These are phyloP conservation scores for Macrotrachela quadricornifera DNA, from an alignment of 1,140 invertebrate genomes.

Conservation along the genomic window DNA sequence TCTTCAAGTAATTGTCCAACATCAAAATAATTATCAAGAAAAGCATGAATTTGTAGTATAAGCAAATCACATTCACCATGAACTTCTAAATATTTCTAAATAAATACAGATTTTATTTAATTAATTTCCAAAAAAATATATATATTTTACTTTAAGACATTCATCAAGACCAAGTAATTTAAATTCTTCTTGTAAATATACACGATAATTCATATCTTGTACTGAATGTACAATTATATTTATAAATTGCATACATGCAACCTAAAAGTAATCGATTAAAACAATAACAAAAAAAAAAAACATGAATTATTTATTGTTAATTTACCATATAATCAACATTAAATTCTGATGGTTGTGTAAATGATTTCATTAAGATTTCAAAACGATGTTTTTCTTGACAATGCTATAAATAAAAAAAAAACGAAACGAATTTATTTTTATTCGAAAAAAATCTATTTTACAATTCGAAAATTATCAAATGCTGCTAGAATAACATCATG, in stretches of 20 bases:
- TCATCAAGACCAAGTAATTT: constrained; percentile 78
- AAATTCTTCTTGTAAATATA: constrained; percentile 94
- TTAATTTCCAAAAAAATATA: background rate
- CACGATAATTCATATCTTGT: constrained; percentile 94
- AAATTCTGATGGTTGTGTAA: constrained; percentile 44
- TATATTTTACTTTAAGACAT: constrained; percentile 49
- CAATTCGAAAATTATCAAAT: constrained; percentile 89
- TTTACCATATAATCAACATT: constrained; percentile 56
- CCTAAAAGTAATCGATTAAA: too few species aligned
- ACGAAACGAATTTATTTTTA: too few species aligned
- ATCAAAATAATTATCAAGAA: constrained; percentile 92
- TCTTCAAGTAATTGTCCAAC: constrained; percentile 90
- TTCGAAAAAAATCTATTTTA: constrained; percentile 13
- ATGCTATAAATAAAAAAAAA: background rate
- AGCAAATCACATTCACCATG: constrained; percentile 81
- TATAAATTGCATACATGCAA: constrained; percentile 97
- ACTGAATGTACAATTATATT: constrained; percentile 98
- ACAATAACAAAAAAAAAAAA: too few species aligned
- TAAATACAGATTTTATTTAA: too few species aligned
- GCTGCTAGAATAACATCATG: constrained; percentile 88
- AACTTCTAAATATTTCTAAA: too few species aligned
- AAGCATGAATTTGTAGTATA: constrained; percentile 76
- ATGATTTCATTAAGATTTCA: constrained; percentile 91
- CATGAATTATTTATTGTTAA: background rate
- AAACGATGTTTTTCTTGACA: constrained; percentile 59